Evolutionary conservation across 2,888 invertebrate genomes (phyloP).

Genomic region (Phalangium opilio): DNA sequence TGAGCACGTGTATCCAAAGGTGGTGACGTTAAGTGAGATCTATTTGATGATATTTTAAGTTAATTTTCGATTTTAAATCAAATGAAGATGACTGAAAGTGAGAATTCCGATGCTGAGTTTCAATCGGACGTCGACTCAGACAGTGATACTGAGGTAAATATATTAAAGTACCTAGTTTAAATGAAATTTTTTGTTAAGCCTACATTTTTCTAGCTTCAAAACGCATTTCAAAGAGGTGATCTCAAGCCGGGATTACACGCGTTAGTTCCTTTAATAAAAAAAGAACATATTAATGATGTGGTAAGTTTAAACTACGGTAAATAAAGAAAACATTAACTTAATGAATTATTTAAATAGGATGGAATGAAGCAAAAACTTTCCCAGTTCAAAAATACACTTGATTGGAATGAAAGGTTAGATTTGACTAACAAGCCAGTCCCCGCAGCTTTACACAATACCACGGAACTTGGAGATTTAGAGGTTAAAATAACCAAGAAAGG

Average conservation of each 20-base stretch:
- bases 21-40: too few species aligned
- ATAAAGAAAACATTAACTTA: too few species aligned
- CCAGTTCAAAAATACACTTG: slow-evolving; percentile 52
- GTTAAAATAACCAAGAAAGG: slow-evolving; percentile 16
- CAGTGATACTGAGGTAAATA: slow-evolving; percentile 2
- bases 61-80: too few species aligned
- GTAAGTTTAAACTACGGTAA: slow-evolving; percentile 37
- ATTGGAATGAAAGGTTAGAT: slow-evolving; percentile 77
- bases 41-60: too few species aligned
- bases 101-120: background rate
- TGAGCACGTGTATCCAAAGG: too few species aligned
- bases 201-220: slow-evolving; percentile 52
- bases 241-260: slow-evolving; percentile 69
- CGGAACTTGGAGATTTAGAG: slow-evolving; percentile 6
- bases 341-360: slow-evolving; percentile 21
- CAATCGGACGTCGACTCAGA: slow-evolving; percentile 5
- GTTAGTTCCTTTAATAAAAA: slow-evolving; percentile 29
- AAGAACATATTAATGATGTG: slow-evolving; percentile 44
- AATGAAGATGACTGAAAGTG: background rate
- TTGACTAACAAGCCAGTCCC: slow-evolving; percentile 41
- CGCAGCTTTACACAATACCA: background rate
- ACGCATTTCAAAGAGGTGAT: slow-evolving; percentile 68
- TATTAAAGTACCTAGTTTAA: background rate
- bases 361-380: slow-evolving; percentile 53
- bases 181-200: background rate